Evolutionary conservation across 2,888 invertebrate genomes (phyloP).

Genomic region (Nymphalis c-album): DNA sequence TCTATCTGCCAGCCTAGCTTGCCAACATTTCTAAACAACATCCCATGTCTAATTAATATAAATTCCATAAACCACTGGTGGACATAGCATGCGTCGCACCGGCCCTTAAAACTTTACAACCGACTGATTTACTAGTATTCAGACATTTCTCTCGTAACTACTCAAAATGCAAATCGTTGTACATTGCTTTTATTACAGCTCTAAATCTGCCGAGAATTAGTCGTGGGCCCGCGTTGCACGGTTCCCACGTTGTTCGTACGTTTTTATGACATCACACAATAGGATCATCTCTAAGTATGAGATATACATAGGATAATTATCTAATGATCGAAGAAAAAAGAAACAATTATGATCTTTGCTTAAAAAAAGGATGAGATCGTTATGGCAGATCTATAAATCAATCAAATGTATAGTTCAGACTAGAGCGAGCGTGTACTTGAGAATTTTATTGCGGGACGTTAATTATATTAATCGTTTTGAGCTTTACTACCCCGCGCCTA

Average conservation of each 20-base stretch:
- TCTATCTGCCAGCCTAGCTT: background rate
- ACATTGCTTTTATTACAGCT: constrained; percentile 45
- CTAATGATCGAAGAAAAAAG: background rate
- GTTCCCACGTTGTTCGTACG: constrained; percentile 31
- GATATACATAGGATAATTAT: constrained; percentile 18
- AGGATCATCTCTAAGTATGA: constrained; percentile 19
- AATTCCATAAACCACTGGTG: constrained; percentile 14
- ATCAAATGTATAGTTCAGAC: too few species aligned
- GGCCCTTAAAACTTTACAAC: constrained; percentile 29
- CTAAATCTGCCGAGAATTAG: constrained; percentile 34
- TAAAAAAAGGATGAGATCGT: too few species aligned
- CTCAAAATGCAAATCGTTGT: constrained; percentile 55
- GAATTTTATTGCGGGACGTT: too few species aligned
- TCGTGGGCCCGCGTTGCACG: constrained; percentile 23
- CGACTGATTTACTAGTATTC: constrained; percentile 22
- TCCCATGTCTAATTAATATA: constrained; percentile 13
- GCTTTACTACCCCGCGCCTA: too few species aligned
- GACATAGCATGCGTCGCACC: background rate
- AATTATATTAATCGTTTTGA: too few species aligned
- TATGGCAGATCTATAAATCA: too few species aligned
- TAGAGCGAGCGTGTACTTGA: too few species aligned
- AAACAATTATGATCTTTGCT: too few species aligned
- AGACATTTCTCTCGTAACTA: constrained; percentile 45
- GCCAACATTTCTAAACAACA: constrained; percentile 6
- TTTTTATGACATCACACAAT: constrained; percentile 23